Evolutionary conservation across 1,140 invertebrate genomes (phyloP).

Genomic region (Ceratoteleas bidentatus): DNA sequence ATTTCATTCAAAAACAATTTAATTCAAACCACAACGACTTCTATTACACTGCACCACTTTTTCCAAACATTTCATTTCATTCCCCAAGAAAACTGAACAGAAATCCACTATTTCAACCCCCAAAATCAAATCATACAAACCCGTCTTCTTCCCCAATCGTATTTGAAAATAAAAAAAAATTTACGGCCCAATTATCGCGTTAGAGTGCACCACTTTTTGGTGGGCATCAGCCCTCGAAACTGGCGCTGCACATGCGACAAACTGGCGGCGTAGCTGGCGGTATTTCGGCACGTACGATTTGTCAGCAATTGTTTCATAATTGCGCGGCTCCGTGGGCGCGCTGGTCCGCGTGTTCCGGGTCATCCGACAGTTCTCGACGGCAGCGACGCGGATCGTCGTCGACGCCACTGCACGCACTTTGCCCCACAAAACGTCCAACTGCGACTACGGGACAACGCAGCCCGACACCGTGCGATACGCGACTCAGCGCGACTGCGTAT

Average conservation of each 20-base stretch:
- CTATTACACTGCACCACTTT: too few relatives aligned
- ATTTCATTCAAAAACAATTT: too few relatives aligned
- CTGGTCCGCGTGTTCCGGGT: constrained; percentile 10
- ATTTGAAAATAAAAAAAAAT: too few relatives aligned
- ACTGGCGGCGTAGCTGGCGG: constrained; percentile 11
- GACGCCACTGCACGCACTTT: constrained; percentile 35
- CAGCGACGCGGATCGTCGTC: constrained; percentile 19
- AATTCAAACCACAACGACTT: too few relatives aligned
- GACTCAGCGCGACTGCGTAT: constrained; percentile 64
- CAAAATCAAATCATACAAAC: too few relatives aligned
- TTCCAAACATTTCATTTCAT: too few relatives aligned
- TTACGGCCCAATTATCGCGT: too few relatives aligned
- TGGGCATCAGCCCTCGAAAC: neutral
- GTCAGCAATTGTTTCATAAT: constrained; percentile 40
- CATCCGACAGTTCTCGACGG: constrained; percentile 15
- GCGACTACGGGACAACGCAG: constrained; percentile 41
- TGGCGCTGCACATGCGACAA: constrained; percentile 30
- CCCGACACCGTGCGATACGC: constrained; percentile 46
- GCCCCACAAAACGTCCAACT: constrained; percentile 22
- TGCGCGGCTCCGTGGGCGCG: neutral
- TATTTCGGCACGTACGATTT: constrained; percentile 42
- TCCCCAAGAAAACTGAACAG: too few relatives aligned
- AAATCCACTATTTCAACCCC: too few relatives aligned
- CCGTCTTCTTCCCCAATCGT: too few relatives aligned
- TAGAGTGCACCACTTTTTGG: too few relatives aligned